Evolutionary conservation across 2,888 invertebrate genomes (phyloP).

Genomic region (Anaspis maculata): DNA sequence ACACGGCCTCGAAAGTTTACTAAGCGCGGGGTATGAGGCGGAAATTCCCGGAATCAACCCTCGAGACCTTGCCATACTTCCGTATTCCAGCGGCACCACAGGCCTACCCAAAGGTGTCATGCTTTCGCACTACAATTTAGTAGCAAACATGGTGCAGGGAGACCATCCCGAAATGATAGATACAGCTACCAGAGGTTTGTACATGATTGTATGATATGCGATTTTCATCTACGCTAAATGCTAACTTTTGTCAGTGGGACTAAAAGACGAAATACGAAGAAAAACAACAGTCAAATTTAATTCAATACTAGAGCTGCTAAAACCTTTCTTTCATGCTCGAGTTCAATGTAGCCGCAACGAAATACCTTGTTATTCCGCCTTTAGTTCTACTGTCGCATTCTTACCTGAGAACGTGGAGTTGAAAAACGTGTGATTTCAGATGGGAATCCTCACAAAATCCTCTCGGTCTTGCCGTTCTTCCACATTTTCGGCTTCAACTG

Average conservation of each 20-base stretch:
- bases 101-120: constrained; percentile 76
- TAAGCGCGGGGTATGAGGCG: constrained; percentile 35
- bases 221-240: no score
- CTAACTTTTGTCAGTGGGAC: no score
- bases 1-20: constrained; percentile 37
- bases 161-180: constrained; percentile 30
- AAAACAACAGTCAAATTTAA: constrained; percentile 1
- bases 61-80: constrained; percentile 49
- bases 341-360: no score
- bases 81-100: constrained; percentile 69
- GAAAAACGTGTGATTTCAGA: constrained; percentile 28
- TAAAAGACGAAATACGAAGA: constrained; percentile 22
- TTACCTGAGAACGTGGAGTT: no score
- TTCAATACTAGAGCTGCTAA: no score
- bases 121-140: constrained; percentile 62
- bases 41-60: constrained; percentile 43
- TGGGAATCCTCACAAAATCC: constrained; percentile 47
- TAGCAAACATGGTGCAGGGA: constrained; percentile 38
- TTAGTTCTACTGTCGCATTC: not conserved
- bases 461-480: constrained; percentile 67
- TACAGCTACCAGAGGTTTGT: no score
- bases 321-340: no score
- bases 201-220: no score
- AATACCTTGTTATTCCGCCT: no score
- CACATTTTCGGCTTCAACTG: constrained; percentile 72